phyloP scores from a whole-genome alignment of 2,888 invertebrate genomes.

The Pimpla rufipes region DNA sequence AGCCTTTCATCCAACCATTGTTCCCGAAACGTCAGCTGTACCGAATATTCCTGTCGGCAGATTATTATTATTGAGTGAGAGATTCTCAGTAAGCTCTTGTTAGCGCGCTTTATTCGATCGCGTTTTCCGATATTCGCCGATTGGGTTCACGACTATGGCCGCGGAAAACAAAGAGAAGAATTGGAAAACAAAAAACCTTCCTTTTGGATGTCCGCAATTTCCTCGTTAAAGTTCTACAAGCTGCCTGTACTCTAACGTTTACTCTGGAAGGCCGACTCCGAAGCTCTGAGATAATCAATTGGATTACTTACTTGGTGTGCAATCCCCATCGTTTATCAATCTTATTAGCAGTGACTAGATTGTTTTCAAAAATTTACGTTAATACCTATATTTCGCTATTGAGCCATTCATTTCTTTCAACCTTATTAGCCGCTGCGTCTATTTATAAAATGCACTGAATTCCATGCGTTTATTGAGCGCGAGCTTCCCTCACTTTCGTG shows the following conservation, averaged over 20 bases:
- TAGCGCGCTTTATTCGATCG: constrained; percentile 32
- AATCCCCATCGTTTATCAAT: constrained; percentile 4
- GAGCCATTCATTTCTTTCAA: constrained; percentile 26
- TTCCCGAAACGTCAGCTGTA: constrained; percentile 98
- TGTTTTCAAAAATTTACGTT: not conserved
- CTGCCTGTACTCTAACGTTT: constrained; percentile 17
- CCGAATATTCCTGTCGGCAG: constrained; percentile 96
- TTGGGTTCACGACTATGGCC: not conserved
- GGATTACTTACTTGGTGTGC: constrained; percentile 41
- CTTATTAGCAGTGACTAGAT: not conserved
- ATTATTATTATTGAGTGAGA: constrained; percentile 67
- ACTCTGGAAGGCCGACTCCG: constrained; percentile 35
- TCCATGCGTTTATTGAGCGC: constrained; percentile 21
- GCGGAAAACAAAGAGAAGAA: not conserved
- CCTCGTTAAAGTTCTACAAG: constrained; percentile 8
- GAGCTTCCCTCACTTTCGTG: not conserved
- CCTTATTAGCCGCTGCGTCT: constrained; percentile 24
- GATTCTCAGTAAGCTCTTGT: constrained; percentile 44
- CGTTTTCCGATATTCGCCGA: not conserved
- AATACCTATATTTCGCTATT: constrained; percentile 9
- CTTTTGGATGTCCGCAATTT: constrained; percentile 12
- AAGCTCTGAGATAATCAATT: constrained; percentile 37
- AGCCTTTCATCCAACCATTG: constrained; percentile 98
- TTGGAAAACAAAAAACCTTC: not conserved
- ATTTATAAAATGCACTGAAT: constrained; percentile 29